Percentiles rank a stretch among this genome's conserved stretches.
phyloP scores from a whole-genome alignment of 2,113 vertebrate species.

The Phrynosoma blainvillii region DNA sequence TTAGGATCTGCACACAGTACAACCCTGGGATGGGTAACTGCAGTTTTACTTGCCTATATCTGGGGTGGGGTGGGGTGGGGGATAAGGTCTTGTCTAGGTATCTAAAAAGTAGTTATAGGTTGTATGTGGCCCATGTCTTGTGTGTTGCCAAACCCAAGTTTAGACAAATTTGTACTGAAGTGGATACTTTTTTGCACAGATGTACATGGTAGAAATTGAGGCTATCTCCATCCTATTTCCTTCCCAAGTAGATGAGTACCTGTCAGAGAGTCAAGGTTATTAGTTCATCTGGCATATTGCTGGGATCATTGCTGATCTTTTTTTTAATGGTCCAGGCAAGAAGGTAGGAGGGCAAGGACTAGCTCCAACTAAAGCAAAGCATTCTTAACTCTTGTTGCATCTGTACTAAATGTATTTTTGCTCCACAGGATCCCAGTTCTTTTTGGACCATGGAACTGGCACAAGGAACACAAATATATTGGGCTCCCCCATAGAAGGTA shows the following conservation, averaged over 20 bases:
- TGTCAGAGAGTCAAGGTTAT: not conserved
- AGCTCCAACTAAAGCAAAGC: not conserved
- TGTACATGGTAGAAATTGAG: not conserved
- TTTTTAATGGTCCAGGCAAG: not conserved
- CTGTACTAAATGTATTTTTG: not conserved
- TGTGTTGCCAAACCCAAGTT: not conserved
- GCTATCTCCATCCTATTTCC: not conserved
- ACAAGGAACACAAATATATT: not conserved
- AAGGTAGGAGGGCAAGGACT: not conserved
- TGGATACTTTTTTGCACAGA: not conserved
- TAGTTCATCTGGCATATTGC: no score
- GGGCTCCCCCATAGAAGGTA: constrained; percentile 6
- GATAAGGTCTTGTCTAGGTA: no score
- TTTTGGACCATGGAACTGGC: not conserved
- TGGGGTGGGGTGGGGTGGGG: no score
- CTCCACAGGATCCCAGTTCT: not conserved
- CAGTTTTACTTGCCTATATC: no score
- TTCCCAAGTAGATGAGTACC: not conserved
- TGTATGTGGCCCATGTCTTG: no score
- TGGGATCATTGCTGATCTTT: not conserved
- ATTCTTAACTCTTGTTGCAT: not conserved
- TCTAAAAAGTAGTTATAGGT: no score
- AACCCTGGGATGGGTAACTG: no score
- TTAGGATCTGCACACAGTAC: no score
- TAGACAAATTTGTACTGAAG: not conserved